Base-by-base conservation (phyloP, 2,113 vertebrate genomes). In the Chrysochloris asiatica region DNA sequence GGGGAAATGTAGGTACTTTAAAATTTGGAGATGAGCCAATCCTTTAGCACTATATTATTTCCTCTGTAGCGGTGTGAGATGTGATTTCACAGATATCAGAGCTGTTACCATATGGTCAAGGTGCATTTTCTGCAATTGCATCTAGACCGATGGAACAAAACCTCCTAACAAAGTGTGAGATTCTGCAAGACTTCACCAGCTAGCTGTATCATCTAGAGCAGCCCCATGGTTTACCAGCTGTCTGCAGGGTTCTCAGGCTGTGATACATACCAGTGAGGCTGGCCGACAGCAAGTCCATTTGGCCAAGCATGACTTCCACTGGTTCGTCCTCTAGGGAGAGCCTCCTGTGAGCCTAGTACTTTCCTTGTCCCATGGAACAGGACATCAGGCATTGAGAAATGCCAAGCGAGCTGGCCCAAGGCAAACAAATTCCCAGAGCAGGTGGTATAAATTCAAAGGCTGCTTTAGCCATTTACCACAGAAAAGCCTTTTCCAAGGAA, bases 141-240 rank as follows among this genome's bases (percentile, higher is more conserved):
- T 87, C 88, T 89, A 85, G 87, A n/a, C 59, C 26, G 33, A n/a
- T 90, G 67, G 56, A 77, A 95, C 47, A 86, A 86, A 88, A 38
- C 50, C 50, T 83, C 88, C 50, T 54, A 88, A 90, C 33, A 22
- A 75, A 91, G 79, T 93, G 72, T 91, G 69, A 94, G 89, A 93
- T 95, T 50, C 45, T 56, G 0, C 75, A 88, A 93, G 41, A 56
- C 21, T 19, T 73, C 28, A 84, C 72, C 45, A 19, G 78, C 61
- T 22, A 22, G n/a, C n/a, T 11, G 41, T 36, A 24, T 76, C 47
- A n/a, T 13, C 17, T 86, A 38, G 11, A 41, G 26, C 50, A 61
- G 16, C 17, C 54, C 48, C 79, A 11, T 76, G 22, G 59, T 82
- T 85, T 52, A 63, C 65, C 73, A n/a, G 9, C 30, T 88, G 33